Percentiles rank a stretch among this genome's conserved stretches.
phyloP scores from a whole-genome alignment of 2,113 vertebrate species.

The Guaruba guarouba region DNA sequence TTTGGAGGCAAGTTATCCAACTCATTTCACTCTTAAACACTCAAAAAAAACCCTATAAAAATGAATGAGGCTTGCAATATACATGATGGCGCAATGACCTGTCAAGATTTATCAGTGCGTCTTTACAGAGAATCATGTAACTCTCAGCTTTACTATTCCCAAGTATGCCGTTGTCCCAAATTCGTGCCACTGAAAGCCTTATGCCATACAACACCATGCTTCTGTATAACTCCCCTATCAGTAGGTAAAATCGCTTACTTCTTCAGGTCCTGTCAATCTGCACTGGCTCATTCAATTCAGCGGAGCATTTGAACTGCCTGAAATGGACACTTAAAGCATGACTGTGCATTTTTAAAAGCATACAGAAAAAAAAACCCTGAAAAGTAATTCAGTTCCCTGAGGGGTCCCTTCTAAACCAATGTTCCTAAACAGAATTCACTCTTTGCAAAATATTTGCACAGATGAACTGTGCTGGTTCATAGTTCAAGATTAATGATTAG shows the following conservation, averaged over 20 bases:
- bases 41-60: not conserved
- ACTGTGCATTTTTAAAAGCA: not conserved
- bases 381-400: not conserved
- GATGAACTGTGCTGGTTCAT: not conserved
- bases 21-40: not conserved
- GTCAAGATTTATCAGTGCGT: not conserved
- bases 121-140: not conserved
- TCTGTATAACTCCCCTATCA: not conserved
- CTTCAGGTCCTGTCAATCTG: not conserved
- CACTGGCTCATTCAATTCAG: not conserved
- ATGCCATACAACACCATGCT: not conserved
- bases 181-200: not conserved
- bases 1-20: not conserved
- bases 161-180: not conserved
- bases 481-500: not conserved
- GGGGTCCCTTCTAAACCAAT: not conserved
- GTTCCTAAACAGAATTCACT: not conserved
- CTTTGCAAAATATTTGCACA: not conserved
- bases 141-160: not conserved
- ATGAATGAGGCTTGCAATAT: not conserved
- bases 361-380: fast-evolving
- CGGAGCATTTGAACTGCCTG: not conserved
- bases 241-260: not conserved
- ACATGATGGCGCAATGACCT: not conserved
- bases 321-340: not conserved